Evolutionary conservation across 2,797 vertebrate species (phyloP), one percentile per base, ranked within the genome.

Genomic region (Arnoldichthys spilopterus): DNA sequence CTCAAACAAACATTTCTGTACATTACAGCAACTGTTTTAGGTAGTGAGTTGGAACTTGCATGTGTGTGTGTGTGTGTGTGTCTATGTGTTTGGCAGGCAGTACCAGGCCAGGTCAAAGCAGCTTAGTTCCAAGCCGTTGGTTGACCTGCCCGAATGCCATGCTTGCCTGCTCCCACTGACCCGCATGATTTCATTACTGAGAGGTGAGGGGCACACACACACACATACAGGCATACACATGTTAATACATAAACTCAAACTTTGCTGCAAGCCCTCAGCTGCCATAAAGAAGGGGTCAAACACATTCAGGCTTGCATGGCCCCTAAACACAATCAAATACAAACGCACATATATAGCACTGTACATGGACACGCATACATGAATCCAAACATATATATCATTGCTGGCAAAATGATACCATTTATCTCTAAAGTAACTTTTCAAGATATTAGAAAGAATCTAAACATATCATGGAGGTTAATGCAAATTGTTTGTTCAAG

Each of bases 81-180:
- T 67, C 40, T 76, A 81, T 79, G 83, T 79, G 83, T 89, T 88
- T 91, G 90, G 92, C 91, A 85, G 77, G 83, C 87, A 82, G 89
- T 86, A 90, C 91, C 91, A 91, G 91, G 83, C 88, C 54, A 85
- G 92, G 92, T 94, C 93, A 93, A 90, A 93, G 91, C 87, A 91
- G 91, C 91, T 94, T 94, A 94, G 89, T 93, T 94, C 92, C 89
- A 87, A 92, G 91, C 91, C 86, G 90, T 81, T 91, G 92, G 87
- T 73, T 90, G 92, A 94, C 92, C 93, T 93, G 92, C 90, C 74
- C 53, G 82, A 85, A 88, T 86, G 83, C 78, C 51, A 56, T 72
- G 63, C 54, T 74, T 82, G 73, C 81, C 83, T 80, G 83, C 88
- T 90, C 91, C 86, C 87, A 84, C 84, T 92, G 92, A 94, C 92